Evolutionary conservation across 2,797 vertebrate genomes (phyloP).

Genomic region (Prionace glauca): DNA sequence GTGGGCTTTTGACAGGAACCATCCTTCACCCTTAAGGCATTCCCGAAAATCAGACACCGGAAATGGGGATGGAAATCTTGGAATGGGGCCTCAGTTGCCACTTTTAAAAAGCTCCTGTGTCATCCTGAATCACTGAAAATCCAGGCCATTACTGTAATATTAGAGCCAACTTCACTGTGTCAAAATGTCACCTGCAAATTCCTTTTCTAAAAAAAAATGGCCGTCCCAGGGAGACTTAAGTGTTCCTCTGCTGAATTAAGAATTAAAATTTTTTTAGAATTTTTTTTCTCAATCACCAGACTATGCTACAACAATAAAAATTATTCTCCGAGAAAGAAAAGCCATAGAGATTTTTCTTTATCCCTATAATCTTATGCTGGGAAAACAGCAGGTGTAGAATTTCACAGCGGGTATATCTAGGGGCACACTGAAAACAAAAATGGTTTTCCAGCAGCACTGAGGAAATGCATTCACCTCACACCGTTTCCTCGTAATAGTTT

Average conservation of each 20-base stretch:
- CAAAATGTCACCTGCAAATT: not conserved
- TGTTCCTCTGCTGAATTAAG: not conserved
- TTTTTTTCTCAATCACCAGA: not conserved
- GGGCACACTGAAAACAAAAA: not conserved
- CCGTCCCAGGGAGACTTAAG: not conserved
- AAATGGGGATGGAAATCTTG: too few species aligned
- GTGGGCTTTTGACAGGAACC: too few species aligned
- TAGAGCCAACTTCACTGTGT: not conserved
- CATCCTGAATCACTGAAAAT: too few species aligned
- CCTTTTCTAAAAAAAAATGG: not conserved
- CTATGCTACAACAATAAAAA: not conserved
- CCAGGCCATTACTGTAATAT: not conserved
- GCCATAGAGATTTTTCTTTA: not conserved
- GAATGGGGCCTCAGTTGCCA: too few species aligned
- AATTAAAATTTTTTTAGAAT: not conserved
- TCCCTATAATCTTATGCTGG: not conserved
- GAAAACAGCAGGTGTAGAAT: constrained; percentile 3
- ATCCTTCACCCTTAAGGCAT: too few species aligned
- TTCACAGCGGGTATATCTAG: not conserved
- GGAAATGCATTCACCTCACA: not conserved
- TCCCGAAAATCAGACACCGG: too few species aligned
- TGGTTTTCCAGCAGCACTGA: not conserved
- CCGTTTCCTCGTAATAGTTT: not conserved
- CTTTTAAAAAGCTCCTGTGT: too few species aligned
- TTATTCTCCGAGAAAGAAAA: not conserved